These are phyloP conservation scores for Perca schrenkii DNA, from an alignment of 2,113 vertebrate genomes.

Conservation along the genomic window DNA sequence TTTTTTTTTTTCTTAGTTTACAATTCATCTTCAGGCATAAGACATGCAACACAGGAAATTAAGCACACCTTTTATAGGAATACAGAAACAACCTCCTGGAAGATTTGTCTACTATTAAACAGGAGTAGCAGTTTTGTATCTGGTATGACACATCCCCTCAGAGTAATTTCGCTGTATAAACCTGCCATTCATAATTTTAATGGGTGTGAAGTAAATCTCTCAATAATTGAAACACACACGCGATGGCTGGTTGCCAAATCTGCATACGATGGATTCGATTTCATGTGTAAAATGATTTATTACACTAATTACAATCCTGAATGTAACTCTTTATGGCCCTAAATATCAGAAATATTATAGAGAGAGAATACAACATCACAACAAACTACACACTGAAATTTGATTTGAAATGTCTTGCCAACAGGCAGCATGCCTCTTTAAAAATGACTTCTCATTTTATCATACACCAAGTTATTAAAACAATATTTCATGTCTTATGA, in stretches of 20 bases:
- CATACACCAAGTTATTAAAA: background rate
- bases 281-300: conserved; percentile 13
- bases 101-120: background rate
- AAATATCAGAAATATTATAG: background rate
- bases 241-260: background rate
- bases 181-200: background rate
- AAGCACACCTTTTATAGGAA: background rate
- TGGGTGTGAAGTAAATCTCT: background rate
- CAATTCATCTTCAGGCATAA: background rate
- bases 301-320: background rate
- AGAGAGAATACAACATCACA: background rate
- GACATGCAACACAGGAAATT: background rate
- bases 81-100: background rate
- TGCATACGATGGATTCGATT: background rate
- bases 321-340: background rate
- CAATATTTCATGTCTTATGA: background rate
- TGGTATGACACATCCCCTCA: background rate
- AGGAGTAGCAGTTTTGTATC: background rate
- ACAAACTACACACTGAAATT: background rate
- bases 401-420: background rate
- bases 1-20: background rate
- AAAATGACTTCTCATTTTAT: background rate
- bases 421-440: background rate
- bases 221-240: background rate
- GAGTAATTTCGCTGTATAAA: background rate